Evolutionary conservation across 2,797 vertebrate genomes (phyloP), one percentile per base, ranked within the genome.

Genomic region (Lutjanus argentimaculatus): DNA sequence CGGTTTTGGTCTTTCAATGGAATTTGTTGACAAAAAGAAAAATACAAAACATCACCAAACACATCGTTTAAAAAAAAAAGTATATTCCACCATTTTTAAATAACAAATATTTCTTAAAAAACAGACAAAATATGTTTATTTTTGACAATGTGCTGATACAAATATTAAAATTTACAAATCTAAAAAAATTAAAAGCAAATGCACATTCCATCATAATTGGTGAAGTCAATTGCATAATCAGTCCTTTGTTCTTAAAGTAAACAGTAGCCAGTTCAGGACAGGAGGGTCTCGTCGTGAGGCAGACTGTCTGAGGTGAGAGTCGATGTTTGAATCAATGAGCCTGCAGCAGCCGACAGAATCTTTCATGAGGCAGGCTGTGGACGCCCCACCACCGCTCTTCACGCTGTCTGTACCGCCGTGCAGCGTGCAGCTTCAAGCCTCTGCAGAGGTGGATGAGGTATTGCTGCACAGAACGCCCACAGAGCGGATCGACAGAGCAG

Each of bases 391-490:
- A 58, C 77, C 74, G 66, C 63, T 78, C 80, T 74, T 79, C 80
- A 36, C n/a, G 51, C 73, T 69, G 85, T 69, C 81, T 46, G 42
- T 43, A 30, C 86, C 66, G 70, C 56, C 9, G 61, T 72, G 72
- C 77, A 42, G 72, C 45, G 72, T 48, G 75, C 30, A 36, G 30
- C 72, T 67, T 75, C 21, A 0, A 72, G 56, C 66, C 74, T 61
- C 83, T 73, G 85, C 76, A 79, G 74, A 76, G 75, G 71, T 79
- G 84, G 85, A 75, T 79, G 88, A 88, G 80, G 74, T 88, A 75
- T 59, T 66, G 65, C 80, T 85, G 59, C 72, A 72, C 72, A 56
- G 52, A 83, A 55, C 30, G 21, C 83, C 86, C 82, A 77, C 64
- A 43, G 75, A 85, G 67, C 77, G 46, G 51, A 67, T 75, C 11